phyloP scores from a whole-genome alignment of 2,113 vertebrate species.

The Vireo altiloquus region DNA sequence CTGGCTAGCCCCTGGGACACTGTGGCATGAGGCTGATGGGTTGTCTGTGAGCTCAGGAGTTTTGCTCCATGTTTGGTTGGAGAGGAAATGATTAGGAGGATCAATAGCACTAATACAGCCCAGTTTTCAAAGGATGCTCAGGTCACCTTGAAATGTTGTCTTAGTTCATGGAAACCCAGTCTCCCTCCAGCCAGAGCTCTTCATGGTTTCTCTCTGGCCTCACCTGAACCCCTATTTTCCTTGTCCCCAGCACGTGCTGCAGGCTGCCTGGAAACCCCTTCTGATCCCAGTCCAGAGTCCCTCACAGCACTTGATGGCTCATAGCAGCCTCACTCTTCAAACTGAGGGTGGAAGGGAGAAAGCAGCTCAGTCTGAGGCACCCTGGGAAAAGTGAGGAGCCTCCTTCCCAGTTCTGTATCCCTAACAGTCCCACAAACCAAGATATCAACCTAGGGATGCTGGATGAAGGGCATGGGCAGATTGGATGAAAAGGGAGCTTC shows the following conservation, averaged over 20 bases:
- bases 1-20: neutral
- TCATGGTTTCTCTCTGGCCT: neutral
- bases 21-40: neutral
- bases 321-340: neutral
- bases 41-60: neutral
- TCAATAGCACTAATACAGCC: neutral
- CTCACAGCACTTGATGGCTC: neutral
- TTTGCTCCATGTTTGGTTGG: neutral
- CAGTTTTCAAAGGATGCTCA: neutral
- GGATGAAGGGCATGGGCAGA: fast-evolving
- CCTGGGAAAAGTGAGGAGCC: neutral
- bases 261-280: neutral
- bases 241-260: neutral
- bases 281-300: neutral
- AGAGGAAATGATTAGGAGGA: neutral
- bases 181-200: neutral
- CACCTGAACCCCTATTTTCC: neutral
- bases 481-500: neutral
- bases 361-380: neutral
- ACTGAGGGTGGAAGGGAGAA: neutral
- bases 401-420: neutral
- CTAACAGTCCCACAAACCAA: neutral
- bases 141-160: neutral
- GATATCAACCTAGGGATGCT: neutral
- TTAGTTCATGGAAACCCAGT: neutral